Percentiles rank a stretch among this genome's conserved stretches.
phyloP scores from a whole-genome alignment of 2,797 vertebrate genomes.

The Halcyon smyrnensis region DNA sequence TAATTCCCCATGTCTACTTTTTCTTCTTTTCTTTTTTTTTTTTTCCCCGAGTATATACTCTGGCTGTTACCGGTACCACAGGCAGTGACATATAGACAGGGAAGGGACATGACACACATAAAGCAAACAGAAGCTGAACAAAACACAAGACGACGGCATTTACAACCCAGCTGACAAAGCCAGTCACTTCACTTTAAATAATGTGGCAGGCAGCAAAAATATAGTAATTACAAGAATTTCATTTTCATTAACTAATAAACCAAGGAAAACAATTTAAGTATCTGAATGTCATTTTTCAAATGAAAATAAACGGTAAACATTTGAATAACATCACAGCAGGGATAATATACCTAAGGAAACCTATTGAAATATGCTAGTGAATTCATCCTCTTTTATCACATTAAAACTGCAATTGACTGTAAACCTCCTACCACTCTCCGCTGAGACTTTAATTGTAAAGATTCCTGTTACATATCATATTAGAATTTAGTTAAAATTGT shows the following conservation, averaged over 20 bases:
- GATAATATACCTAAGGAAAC: constrained; percentile 84
- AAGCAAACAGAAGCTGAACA: constrained; percentile 73
- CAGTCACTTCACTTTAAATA: constrained; percentile 72
- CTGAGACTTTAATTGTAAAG: constrained; percentile 88
- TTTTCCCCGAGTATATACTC: not conserved
- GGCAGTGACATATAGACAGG: constrained; percentile 24
- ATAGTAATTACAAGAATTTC: constrained; percentile 78
- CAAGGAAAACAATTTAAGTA: constrained; percentile 79
- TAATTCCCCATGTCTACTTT: not conserved
- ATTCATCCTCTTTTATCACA: constrained; percentile 84
- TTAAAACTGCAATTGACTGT: constrained; percentile 85
- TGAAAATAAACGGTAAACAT: constrained; percentile 86
- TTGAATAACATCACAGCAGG: constrained; percentile 86
- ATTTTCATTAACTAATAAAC: constrained; percentile 83
- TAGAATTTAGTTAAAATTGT: constrained; percentile 88
- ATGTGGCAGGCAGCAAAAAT: constrained; percentile 73
- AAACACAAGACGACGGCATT: constrained; percentile 54
- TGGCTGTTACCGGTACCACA: not conserved
- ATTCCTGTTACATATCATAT: constrained; percentile 87
- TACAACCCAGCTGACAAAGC: constrained; percentile 69
- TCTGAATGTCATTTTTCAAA: constrained; percentile 82
- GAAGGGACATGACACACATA: constrained; percentile 61
- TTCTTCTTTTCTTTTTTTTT: not conserved
- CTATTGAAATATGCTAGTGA: constrained; percentile 81
- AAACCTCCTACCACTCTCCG: constrained; percentile 84